A percentile compares a stretch with the other conserved stretches of the same genome.
Evolutionary conservation across 2,888 invertebrate species (phyloP).

Genomic region (Lycia hirtaria): DNA sequence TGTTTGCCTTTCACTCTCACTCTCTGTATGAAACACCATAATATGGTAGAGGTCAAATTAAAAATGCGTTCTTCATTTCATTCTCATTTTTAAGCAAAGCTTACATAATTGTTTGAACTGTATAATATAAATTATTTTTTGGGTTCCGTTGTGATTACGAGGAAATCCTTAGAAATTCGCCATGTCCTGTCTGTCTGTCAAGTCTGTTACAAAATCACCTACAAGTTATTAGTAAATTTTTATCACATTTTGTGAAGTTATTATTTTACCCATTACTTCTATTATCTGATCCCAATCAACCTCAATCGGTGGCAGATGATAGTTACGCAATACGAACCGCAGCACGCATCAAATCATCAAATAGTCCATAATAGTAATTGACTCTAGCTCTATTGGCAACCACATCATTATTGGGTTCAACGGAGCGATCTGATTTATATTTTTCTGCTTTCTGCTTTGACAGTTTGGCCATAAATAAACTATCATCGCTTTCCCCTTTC

Average conservation of each 20-base stretch:
- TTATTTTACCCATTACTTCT: neutral
- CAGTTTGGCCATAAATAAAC: constrained; percentile 42
- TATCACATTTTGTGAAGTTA: neutral
- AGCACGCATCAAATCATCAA: constrained; percentile 43
- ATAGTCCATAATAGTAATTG: constrained; percentile 43
- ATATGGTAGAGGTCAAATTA: too few relatives aligned
- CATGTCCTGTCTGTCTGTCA: too few relatives aligned
- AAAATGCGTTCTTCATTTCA: too few relatives aligned
- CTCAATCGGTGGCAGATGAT: constrained; percentile 22
- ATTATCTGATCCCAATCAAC: constrained; percentile 7
- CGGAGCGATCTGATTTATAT: constrained; percentile 47
- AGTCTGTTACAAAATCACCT: too few relatives aligned
- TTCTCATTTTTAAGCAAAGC: too few relatives aligned
- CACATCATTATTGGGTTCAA: constrained; percentile 50
- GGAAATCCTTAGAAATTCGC: too few relatives aligned
- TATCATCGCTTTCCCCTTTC: constrained; percentile 37
- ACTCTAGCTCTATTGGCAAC: constrained; percentile 43
- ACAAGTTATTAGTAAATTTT: too few relatives aligned
- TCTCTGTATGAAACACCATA: too few relatives aligned
- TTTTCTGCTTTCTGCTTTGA: constrained; percentile 50
- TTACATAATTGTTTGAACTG: too few relatives aligned
- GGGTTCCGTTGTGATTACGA: too few relatives aligned
- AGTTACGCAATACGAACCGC: constrained; percentile 41
- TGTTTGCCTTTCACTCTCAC: too few relatives aligned
- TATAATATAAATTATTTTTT: too few relatives aligned